Evolutionary conservation across 2,888 invertebrate genomes (phyloP), one percentile per base, ranked within the genome.

Genomic region (Xestia xanthographa): DNA sequence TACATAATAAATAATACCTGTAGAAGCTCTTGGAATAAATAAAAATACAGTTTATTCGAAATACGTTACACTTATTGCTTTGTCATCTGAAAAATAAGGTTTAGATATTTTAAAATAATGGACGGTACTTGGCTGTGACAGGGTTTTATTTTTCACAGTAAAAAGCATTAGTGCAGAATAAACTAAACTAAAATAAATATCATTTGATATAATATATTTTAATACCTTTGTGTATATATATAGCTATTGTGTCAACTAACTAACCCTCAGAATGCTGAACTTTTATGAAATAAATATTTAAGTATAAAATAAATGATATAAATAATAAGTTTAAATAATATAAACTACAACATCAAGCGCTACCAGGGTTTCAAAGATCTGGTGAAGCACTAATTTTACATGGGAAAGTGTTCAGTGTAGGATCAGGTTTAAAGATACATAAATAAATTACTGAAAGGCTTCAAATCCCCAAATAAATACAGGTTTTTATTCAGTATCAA

Each of bases 291-390:
- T 56, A 53, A 38, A 53, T 68, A 48, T 26, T 41, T 5, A 58
- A 53, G 5, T 58, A 79, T 50, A 58, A 53, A 71, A 14, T 17
- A 9, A 58, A 71, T 66, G 22, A 48, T 14, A 41, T 60, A 73
- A 65, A 77, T 45, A 63, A 75, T 53, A 75, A 26, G n/a, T 78
- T 56, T 62, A 65, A 45, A 66, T 63, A 77, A 48, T n/a, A 69
- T 65, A 34, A 77, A 72, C 67, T 73, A 79, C 76, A 82, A 80
- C 75, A 74, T 75, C 82, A 81, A 88, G 88, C 87, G 69, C 85
- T 88, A 87, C 87, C 86, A 87, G 87, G 88, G 73, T 72, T 62
- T 75, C 71, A 87, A 58, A 86, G 58, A 69, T 80, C 71, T 75
- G 76, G 80, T 78, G 72, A 83, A 62, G 80, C 78, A 82, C 83